A percentile compares a stretch with the other conserved stretches of the same genome.
phyloP scores from a whole-genome alignment of 2,888 invertebrate genomes.

The Acanthosepion esculentum region DNA sequence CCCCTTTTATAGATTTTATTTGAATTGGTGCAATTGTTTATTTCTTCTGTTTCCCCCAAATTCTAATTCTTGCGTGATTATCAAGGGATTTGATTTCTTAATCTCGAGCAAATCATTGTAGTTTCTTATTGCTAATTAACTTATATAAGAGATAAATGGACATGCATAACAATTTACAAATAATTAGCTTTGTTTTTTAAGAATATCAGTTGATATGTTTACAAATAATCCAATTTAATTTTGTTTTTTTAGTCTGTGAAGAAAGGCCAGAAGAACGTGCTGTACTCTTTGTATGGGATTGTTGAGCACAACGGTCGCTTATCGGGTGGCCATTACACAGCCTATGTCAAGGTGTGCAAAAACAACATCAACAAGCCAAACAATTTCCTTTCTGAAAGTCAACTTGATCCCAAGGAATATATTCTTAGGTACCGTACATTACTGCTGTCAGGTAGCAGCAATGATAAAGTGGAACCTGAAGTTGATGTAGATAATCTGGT shows the following conservation, averaged over 20 bases:
- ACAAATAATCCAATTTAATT: neutral
- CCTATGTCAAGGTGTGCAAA: constrained; percentile 88
- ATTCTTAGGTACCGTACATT: constrained; percentile 59
- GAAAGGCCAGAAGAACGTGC: constrained; percentile 80
- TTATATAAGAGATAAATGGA: no score
- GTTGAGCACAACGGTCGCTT: constrained; percentile 95
- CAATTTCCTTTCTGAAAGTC: constrained; percentile 62
- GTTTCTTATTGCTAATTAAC: no score
- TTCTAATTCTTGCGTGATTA: no score
- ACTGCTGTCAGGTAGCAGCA: constrained; percentile 53
- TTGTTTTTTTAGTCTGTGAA: constrained; percentile 68
- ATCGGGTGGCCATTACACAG: constrained; percentile 92
- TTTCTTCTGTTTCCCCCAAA: no score
- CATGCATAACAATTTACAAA: no score
- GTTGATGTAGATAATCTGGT: constrained; percentile 58
- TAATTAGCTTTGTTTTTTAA: no score
- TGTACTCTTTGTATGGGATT: constrained; percentile 94
- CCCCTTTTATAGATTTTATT: no score
- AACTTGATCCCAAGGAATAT: constrained; percentile 59
- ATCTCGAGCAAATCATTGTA: no score
- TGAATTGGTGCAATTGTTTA: no score
- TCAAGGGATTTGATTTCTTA: no score
- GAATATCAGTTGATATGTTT: neutral
- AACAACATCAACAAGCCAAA: constrained; percentile 61
- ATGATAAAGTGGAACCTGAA: constrained; percentile 53